Conservation (phyloP, 2,113 vertebrate genomes). For the Trachemys scripta region DNA sequence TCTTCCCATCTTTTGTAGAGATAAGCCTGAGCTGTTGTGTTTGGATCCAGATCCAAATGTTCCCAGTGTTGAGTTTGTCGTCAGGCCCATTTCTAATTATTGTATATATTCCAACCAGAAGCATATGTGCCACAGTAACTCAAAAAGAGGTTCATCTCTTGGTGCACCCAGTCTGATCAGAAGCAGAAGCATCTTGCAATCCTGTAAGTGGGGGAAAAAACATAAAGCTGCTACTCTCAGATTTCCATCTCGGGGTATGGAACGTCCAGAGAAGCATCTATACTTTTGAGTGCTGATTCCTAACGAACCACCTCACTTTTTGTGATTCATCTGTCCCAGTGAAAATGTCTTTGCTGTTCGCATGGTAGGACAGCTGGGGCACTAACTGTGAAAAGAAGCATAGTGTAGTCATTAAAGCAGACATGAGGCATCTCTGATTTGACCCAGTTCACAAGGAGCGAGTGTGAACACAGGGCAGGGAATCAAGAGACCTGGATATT, state of each 20-base stretch:
- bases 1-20: not conserved
- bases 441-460: not conserved
- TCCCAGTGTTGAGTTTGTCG: not conserved
- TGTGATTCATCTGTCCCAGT: not conserved
- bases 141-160: not conserved
- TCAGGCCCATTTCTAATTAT: not conserved
- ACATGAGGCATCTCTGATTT: not conserved
- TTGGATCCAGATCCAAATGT: not conserved
- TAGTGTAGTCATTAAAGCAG: not conserved
- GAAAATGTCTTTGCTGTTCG: not conserved
- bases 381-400: not conserved
- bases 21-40: not conserved
- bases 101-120: not conserved
- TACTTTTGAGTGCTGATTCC: not conserved
- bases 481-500: not conserved
- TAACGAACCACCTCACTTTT: not conserved
- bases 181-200: not conserved
- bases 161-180: not conserved
- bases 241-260: not conserved
- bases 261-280: not conserved
- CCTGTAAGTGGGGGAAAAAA: slow-evolving; percentile 11
- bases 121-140: not conserved
- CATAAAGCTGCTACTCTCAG: not conserved
- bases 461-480: not conserved
- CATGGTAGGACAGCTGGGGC: not conserved